Base-by-base conservation (phyloP, 2,888 invertebrate genomes). In the Koerneria pararmatus region DNA sequence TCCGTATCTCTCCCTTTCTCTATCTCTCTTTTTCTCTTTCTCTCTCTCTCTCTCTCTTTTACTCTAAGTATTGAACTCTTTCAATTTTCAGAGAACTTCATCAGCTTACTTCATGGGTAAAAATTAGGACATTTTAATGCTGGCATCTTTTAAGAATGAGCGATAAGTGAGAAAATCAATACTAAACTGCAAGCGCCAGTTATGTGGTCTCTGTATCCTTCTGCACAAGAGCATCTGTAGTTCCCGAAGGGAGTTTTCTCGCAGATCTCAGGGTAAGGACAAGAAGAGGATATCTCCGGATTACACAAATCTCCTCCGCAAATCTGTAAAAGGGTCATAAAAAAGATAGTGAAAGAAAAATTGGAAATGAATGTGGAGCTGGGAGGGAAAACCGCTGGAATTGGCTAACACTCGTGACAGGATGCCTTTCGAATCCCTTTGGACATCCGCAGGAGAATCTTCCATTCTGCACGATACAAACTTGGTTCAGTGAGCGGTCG, bases 221-320 rank as follows among this genome's bases (percentile, higher is more conserved):
- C 72, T 29, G 79, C 78, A 54, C 82, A 82, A 6, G 73, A 70
- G 68, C 82, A 82, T 62, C 80, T 68, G 73, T 73, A 78, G 67
- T 77, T 80, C 35, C 81, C 79, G 70, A 74, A 80, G 4, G 79
- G 80, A 11, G 82, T 81, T 69, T 75, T 74, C 69, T 74, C 73
- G 66, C 82, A 82, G 32, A 76, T 54, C 66, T 79, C 81, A 11
- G 80, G 80, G 64, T 74, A 74, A 0, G 78, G 78, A 54, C 82
- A 82, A 1, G 76, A 72, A 3, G 81, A 76, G 8, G 73, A 68
- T 46, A 82, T 73, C 65, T 78, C 73, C 31, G 79, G 80, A 67
- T 82, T 80, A 71, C 82, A 82, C 53, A 71, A 58, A 22, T 74
- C 74, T 53, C 79, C 79, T 41, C 82, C 82, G 53, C 78, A 82